Evolutionary conservation across 1,140 invertebrate species (phyloP), one percentile per base, ranked within the genome.

Genomic region (Lanistes nyassanus): DNA sequence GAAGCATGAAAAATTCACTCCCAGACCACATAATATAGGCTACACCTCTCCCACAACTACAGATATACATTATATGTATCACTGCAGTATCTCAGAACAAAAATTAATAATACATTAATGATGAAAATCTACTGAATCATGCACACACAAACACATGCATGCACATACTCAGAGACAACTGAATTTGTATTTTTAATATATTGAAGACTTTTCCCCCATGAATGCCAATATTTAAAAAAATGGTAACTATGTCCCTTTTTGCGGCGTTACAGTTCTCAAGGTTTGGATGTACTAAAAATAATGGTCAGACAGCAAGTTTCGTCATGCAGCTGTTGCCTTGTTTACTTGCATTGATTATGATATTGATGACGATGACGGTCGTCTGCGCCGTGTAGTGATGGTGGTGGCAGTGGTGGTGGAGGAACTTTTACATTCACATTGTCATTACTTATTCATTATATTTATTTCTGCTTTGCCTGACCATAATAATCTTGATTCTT

Each of bases 81-180:
- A n/a, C n/a, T n/a, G n/a, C n/a, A n/a, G n/a, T n/a, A n/a, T n/a
- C n/a, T n/a, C n/a, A n/a, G n/a, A n/a, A n/a, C n/a, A n/a, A n/a
- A n/a, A n/a, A n/a, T n/a, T n/a, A n/a, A n/a, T n/a, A n/a, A n/a
- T n/a, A n/a, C n/a, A n/a, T n/a, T n/a, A n/a, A n/a, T n/a, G n/a
- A 62, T 31, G 4, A n/a, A 62, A n/a, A 4, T 31, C 11, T 31
- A 4, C 58, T 29, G n/a, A n/a, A n/a, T 2, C 58, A 62, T 31
- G 23, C 58, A 42, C 64, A 66, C 64, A 66, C 64, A 29, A n/a
- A 36, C 64, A 66, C 64, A 2, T 34, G 34, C 64, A 65, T 31
- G 34, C 64, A 65, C 34, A 65, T 36, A 65, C n/a, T 29, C n/a
- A 65, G 21, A 19, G 34, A 16, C 31, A 23, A 9, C 23, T 65